phyloP scores from a whole-genome alignment of 2,113 vertebrate genomes.

The Brachyhypopomus occidentalis region DNA sequence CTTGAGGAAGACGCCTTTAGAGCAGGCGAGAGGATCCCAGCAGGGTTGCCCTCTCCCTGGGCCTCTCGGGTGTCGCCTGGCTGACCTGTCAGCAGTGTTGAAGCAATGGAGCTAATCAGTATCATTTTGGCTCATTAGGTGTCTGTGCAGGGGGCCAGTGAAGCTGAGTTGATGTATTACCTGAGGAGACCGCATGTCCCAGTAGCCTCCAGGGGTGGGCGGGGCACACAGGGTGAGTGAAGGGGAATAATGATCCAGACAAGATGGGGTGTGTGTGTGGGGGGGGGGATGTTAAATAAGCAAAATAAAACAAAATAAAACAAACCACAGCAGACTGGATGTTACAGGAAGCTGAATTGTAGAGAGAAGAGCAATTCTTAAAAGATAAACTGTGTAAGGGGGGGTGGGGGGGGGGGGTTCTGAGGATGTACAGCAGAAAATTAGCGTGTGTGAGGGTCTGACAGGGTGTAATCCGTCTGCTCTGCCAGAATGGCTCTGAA shows the following conservation, averaged over 20 bases:
- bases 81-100: conserved; percentile 72
- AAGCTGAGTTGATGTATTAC: conserved; percentile 74
- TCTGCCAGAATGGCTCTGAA: conserved; percentile 47
- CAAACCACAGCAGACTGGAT: no score
- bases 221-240: conserved; percentile 50
- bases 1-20: background rate
- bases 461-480: conserved; percentile 18
- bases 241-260: background rate
- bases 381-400: background rate
- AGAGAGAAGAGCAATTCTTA: no score
- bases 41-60: conserved; percentile 21
- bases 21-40: conserved; percentile 8
- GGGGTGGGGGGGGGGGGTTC: background rate
- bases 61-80: conserved; percentile 45
- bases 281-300: background rate
- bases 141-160: conserved; percentile 74
- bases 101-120: conserved; percentile 77
- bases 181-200: conserved; percentile 37
- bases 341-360: no score
- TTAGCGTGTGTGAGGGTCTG: background rate
- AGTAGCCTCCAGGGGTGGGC: conserved; percentile 57
- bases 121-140: conserved; percentile 82
- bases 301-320: no score
- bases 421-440: background rate
- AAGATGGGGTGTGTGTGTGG: background rate